Evolutionary conservation across 2,797 vertebrate species (phyloP), one percentile per base, ranked within the genome.

Genomic region (Echiichthys vipera): DNA sequence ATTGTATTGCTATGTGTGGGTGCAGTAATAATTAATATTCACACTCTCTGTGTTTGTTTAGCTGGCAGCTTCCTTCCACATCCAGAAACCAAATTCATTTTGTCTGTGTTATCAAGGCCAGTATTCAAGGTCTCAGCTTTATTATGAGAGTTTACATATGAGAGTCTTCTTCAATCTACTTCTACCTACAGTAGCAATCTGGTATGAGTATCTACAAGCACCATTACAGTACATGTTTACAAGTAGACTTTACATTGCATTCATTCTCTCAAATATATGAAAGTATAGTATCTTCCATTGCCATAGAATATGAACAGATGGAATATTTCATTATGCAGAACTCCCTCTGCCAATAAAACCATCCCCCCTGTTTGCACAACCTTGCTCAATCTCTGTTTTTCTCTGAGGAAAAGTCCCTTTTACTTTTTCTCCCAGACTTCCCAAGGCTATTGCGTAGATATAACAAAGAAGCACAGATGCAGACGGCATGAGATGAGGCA

Each of bases 401-500:
- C 80, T 80, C 70, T 13, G 49, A 68, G 85, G 77, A 87, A 84
- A 85, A 78, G 70, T 68, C 65, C 51, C 65, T 53, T 61, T 80
- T 53, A 13, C 74, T 65, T 56, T 77, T 80, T 78, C 72, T 82
- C 77, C 55, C 83, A 89, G 86, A 87, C 72, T 81, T 84, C 84
- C 79, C 84, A 80, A 84, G 87, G 83, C 85, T 85, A 80, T 85
- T 70, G 61, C 58, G 56, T 65, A 56, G 65, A 77, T 78, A 71
- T 74, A 88, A 86, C 78, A 88, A 89, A 86, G 77, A 73, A 64
- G 51, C 75, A 37, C 73, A 85, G 82, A 89, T 62, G 81, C 77
- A 86, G 78, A 75, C 78, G 18, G 80, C 55, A 45, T 69, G 62
- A 84, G 57, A 86, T 68, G 76, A 85, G 69, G 67, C 75, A 64